Evolutionary conservation across 2,113 vertebrate genomes (phyloP).

Genomic region (Boleophthalmus pectinirostris): DNA sequence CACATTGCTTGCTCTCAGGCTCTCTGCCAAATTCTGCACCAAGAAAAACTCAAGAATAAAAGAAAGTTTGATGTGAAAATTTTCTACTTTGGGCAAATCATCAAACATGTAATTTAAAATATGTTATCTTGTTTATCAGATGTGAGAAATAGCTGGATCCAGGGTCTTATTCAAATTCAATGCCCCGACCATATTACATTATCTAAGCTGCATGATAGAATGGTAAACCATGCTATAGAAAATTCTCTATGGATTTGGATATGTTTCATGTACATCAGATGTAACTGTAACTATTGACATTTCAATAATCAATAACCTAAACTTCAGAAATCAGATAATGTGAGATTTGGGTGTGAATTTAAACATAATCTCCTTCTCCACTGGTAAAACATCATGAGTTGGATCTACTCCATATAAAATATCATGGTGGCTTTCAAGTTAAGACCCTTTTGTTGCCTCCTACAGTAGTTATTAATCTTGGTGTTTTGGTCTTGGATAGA

Average conservation of each 20-base stretch:
- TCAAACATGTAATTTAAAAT: not conserved
- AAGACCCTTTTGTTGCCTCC: slow-evolving; percentile 5
- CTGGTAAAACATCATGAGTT: slow-evolving; percentile 15
- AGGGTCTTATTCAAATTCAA: not conserved
- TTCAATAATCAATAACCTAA: too few species aligned
- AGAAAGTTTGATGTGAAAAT: slow-evolving; percentile 16
- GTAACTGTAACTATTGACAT: too few species aligned
- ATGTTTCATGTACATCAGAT: too few species aligned
- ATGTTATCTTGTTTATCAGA: not conserved
- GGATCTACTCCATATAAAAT: slow-evolving; percentile 23
- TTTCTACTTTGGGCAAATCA: not conserved
- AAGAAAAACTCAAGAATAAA: slow-evolving; percentile 7
- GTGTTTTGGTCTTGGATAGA: slow-evolving; percentile 1
- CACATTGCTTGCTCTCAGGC: slow-evolving; percentile 19
- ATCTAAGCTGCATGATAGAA: not conserved
- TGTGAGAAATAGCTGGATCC: not conserved
- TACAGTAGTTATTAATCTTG: slow-evolving; percentile 11
- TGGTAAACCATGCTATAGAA: too few species aligned
- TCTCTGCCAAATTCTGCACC: not conserved
- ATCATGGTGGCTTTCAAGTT: slow-evolving; percentile 6
- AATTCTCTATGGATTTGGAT: too few species aligned
- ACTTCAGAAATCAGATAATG: too few species aligned
- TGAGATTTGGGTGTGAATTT: too few species aligned
- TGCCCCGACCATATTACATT: not conserved
- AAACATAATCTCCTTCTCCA: slow-evolving; percentile 6